Evolutionary conservation across 2,888 invertebrate species (phyloP), one percentile per base, ranked within the genome.

Genomic region (Ochropacha duplaris): DNA sequence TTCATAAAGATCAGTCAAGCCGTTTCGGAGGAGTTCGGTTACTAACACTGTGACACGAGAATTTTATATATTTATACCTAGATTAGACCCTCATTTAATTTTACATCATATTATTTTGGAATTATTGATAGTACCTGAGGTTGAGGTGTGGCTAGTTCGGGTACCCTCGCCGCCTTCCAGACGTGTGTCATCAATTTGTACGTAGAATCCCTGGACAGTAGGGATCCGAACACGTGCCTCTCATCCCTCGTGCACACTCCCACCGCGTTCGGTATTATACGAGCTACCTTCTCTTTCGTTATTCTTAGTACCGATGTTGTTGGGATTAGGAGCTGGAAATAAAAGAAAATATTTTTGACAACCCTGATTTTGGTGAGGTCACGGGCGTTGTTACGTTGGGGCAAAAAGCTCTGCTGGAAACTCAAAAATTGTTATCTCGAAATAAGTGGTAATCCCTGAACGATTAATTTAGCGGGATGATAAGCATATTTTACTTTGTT

Each of bases 211-310:
- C 98, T 93, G 31, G 98, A 97, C 71, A 98, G 94, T 66, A 98
- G 94, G 62, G 98, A 98, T 52, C 97, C 97, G 90, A 98, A 98
- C 54, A 97, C 97, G 79, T 97, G 97, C 54, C 97, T 96, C 75
- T 97, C 96, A 75, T 96, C 96, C 52, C 95, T 94, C n/a, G 98
- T 98, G 59, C 95, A 94, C 36, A 98, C 96, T 28, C 98, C 98
- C 59, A 99, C 97, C 14, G 98, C 98, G 88, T 98, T 98, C 54
- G 98, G 98, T 76, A 99, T 98, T 69, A 99, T 97, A 70, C 97
- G 95, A 1, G 98, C 98, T 60, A 98, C 98, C 89, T 97, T 97
- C 90, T 98, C 98, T 83, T 98, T 97, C 49, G 97, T 97, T 78
- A 99, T 97, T 83, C 96, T 95, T 56, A 96, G 94, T 58, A 99